Percentiles rank a stretch among this genome's conserved stretches.
Conservation (phyloP, 1,140 invertebrate genomes). For the Anastrepha ludens region DNA sequence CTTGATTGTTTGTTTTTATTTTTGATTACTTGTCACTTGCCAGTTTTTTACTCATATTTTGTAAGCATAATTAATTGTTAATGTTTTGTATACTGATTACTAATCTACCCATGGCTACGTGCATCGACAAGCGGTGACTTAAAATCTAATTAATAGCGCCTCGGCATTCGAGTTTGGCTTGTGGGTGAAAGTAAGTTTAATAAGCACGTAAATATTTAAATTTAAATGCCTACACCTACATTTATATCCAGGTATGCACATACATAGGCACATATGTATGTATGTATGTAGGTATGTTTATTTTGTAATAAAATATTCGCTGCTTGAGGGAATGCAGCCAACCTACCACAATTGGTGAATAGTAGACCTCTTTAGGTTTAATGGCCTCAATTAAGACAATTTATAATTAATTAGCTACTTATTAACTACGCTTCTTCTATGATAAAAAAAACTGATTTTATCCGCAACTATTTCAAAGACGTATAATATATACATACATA, state of each 20-base stretch:
- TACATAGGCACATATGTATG: neutral
- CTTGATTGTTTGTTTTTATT: neutral
- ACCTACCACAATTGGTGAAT: neutral
- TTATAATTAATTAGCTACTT: constrained; percentile 14
- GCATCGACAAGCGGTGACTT: neutral
- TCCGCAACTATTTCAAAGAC: too few species aligned
- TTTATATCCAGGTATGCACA: too few species aligned
- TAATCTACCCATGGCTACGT: neutral
- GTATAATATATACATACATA: too few species aligned
- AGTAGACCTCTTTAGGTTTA: neutral
- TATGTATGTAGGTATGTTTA: neutral
- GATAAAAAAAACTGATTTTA: too few species aligned
- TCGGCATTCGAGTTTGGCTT: neutral
- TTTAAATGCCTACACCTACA: neutral
- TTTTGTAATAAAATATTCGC: too few species aligned
- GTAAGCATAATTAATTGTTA: neutral
- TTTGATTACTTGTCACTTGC: neutral
- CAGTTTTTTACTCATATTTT: neutral
- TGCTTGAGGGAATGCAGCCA: too few species aligned
- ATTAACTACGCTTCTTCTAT: too few species aligned
- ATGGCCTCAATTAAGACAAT: constrained; percentile 24
- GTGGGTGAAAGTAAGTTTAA: constrained; percentile 26
- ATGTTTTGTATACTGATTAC: too few species aligned
- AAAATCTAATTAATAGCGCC: too few species aligned
- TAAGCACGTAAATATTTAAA: neutral